Evolutionary conservation across 1,140 invertebrate species (phyloP), one percentile per base, ranked within the genome.

Genomic region (Drosophila punjabiensis): DNA sequence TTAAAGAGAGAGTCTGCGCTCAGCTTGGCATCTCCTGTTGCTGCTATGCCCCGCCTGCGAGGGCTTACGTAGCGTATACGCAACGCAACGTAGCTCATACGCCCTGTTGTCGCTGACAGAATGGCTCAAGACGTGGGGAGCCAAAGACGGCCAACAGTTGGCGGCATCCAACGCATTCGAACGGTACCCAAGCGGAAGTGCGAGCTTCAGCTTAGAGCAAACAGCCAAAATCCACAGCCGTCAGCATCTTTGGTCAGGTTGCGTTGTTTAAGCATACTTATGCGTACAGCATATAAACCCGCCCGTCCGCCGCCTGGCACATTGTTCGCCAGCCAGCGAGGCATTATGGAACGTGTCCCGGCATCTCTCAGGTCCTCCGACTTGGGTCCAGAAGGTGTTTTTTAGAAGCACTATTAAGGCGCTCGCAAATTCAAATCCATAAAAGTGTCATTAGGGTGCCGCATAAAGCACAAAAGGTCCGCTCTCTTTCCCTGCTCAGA

Each of bases 1-100:
- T 11, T 1, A n/a, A 39, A 55, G 61, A 67, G 52, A 67, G 76
- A 1, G n/a, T 33, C 10, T 81, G 82, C 84, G 84, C 78, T 8
- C 5, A 4, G 43, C 10, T 24, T 2, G 11, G n/a, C 20, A 18
- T 50, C 43, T 48, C 62, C 45, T 64, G 65, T 53, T 47, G 37
- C 56, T 73, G 61, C 61, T 78, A 88, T 88, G 84, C 84, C 84
- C 84, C 84, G 84, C 84, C 84, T 89, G 84, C 78, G 39, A 33
- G 69, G 41, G 14, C 55, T 71, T 84, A 89, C 84, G 84, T 81
- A 47, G 58, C 70, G 75, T 59, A 59, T 84, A 74, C 71, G 45
- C 47, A 74, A 43, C 41, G 45, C 18, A 2, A 56, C 58, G 35
- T 83, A 50, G 61, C 63, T 59, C 69, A 78, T 78, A 83, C 61